These are phyloP conservation scores for Pseudomyrmex dendroicus DNA, from an alignment of 1,140 invertebrate genomes.

Conservation along the genomic window DNA sequence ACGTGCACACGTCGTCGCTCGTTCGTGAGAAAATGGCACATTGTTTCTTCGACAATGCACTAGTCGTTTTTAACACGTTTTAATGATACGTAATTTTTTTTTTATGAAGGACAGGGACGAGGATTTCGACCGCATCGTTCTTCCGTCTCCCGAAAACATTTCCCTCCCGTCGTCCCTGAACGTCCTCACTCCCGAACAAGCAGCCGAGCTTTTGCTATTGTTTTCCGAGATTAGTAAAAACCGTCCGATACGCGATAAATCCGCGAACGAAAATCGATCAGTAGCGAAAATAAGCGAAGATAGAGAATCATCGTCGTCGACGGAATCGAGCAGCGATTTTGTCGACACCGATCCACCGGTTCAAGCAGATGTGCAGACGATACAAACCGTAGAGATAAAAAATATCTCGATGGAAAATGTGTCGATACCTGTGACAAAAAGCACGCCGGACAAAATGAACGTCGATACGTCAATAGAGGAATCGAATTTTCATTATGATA, in stretches of 20 bases:
- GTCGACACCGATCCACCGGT: constrained; percentile 11
- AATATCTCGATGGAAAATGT: constrained; percentile 16
- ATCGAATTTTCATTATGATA: background rate
- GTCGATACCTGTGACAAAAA: background rate
- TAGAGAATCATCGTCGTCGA: constrained; percentile 12
- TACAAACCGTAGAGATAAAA: constrained; percentile 53
- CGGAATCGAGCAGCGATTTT: constrained; percentile 19
- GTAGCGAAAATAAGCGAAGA: constrained; percentile 6
- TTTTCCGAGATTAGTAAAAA: constrained; percentile 68
- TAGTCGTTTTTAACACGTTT: constrained; percentile 4
- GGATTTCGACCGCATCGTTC: constrained; percentile 69
- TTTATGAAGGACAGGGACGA: constrained; percentile 79
- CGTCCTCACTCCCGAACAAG: constrained; percentile 76
- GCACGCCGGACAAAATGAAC: background rate
- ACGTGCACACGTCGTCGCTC: background rate
- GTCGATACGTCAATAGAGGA: background rate
- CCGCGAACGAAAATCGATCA: constrained; percentile 47
- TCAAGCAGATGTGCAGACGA: constrained; percentile 23
- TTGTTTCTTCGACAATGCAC: background rate
- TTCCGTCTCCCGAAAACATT: constrained; percentile 63
- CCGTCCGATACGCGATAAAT: background rate
- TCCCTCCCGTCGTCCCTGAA: constrained; percentile 68
- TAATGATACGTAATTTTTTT: constrained; percentile 46
- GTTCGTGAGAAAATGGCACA: constrained; percentile 3
- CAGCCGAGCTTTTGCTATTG: constrained; percentile 76